These are phyloP conservation scores for Bathynomus jamesi DNA, from an alignment of 1,140 invertebrate species.

Conservation along the genomic window DNA sequence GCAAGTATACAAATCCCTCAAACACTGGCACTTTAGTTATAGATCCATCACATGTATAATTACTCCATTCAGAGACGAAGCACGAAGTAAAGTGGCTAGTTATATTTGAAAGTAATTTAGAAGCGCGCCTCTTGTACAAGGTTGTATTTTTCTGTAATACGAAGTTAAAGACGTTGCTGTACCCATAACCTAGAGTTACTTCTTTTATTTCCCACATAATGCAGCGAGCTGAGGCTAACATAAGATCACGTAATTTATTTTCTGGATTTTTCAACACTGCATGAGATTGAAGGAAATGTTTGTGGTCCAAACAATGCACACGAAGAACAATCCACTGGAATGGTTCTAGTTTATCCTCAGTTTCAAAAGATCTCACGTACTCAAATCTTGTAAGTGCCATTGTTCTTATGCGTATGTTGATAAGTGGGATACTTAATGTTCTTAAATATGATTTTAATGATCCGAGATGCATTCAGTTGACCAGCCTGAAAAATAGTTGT, in stretches of 20 bases:
- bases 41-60: conserved; percentile 79
- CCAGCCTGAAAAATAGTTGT: no score
- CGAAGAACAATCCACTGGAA: conserved; percentile 88
- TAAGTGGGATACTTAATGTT: no score
- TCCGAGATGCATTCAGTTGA: no score
- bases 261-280: conserved; percentile 93
- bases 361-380: conserved; percentile 77
- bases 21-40: conserved; percentile 54
- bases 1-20: conserved; percentile 19
- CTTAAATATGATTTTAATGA: no score
- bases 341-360: conserved; percentile 67
- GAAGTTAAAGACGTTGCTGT: conserved; percentile 96
- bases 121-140: conserved; percentile 23
- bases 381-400: conserved; percentile 56
- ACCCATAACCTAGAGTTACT: conserved; percentile 76
- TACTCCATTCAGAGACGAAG: conserved; percentile 81
- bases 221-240: conserved; percentile 69
- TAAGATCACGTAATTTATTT: conserved; percentile 64
- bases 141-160: conserved; percentile 45
- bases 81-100: conserved; percentile 74
- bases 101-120: conserved; percentile 48
- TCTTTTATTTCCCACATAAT: conserved; percentile 85
- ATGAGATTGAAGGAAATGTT: conserved; percentile 59
- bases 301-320: conserved; percentile 63
- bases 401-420: no score